Base-by-base conservation (phyloP, 2,888 invertebrate species). In the Rhagonycha fulva region DNA sequence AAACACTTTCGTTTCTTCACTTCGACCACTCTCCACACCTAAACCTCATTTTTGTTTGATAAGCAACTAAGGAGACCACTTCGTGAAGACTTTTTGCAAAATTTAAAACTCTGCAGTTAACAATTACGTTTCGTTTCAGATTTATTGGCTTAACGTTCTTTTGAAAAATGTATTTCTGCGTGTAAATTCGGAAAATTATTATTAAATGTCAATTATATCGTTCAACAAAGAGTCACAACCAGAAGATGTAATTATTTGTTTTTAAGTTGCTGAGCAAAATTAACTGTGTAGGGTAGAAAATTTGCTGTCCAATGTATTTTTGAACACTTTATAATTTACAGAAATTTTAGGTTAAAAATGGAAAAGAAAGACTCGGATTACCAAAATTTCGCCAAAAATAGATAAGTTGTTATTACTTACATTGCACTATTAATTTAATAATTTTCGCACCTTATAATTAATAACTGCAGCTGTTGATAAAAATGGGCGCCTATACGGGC, bases 191-290 rank as follows among this genome's bases (percentile, higher is more conserved):
- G 47, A 66, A 26, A 80, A 82, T 84, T 85, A 84, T 85, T 84
- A 84, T 85, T 86, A 83, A 85, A 86, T 86, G 87, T 87, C 87
- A 87, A 87, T 87, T 87, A 87, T 85, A 85, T 84, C 85, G 86
- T 85, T 85, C 86, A 68, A 62, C 12, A 68, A 67, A 60, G 32
- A 73, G 61, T 66, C 72, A 70, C 47, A 5, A 47, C 47, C 47
- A n/a, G 11, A 47, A 47, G n/a, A 47, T 47, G 47, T 47, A 47
- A n/a, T 47, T 47, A n/a, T 47, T 47, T 47, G 47, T 47, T n/a
- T 26, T 47, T 47, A 7, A 47, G 47, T 47, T 47, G 14, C 30
- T n/a, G 28, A 30, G 14, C 30, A 73, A 80, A 81, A 83, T 78
- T 86, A 84, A 83, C 84, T 86, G 86, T 86, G 86, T 86, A 87